phyloP scores from a whole-genome alignment of 1,140 invertebrate species.

The Anadara kagoshimensis region DNA sequence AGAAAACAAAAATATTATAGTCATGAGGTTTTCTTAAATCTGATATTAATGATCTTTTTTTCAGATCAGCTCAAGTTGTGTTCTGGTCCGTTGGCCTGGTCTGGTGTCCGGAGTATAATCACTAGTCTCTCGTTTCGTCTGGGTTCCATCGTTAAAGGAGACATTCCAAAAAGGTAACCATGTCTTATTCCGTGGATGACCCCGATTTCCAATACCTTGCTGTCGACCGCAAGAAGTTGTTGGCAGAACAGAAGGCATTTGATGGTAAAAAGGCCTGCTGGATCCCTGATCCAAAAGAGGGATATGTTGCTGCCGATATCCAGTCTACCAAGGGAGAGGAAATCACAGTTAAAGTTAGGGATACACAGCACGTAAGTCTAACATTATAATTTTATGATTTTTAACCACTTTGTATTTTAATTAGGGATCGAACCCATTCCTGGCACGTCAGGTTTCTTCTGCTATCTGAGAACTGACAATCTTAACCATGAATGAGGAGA shows the following conservation, averaged over 20 bases:
- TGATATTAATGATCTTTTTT: too few relatives aligned
- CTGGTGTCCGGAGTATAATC: too few relatives aligned
- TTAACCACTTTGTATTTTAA: neutral
- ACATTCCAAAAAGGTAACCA: too few relatives aligned
- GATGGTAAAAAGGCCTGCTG: slow-evolving; percentile 99
- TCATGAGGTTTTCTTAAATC: too few relatives aligned
- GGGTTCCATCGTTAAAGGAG: too few relatives aligned
- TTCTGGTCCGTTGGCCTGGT: too few relatives aligned
- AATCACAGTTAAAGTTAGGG: slow-evolving; percentile 85
- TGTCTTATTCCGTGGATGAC: slow-evolving; percentile 43
- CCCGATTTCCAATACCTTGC: slow-evolving; percentile 71
- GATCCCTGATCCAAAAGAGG: slow-evolving; percentile 98
- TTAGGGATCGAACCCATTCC: neutral
- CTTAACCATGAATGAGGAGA: neutral
- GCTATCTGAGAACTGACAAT: neutral
- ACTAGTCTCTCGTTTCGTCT: too few relatives aligned
- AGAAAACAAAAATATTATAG: too few relatives aligned
- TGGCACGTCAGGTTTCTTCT: neutral
- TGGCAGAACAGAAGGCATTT: slow-evolving; percentile 76
- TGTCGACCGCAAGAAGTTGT: slow-evolving; percentile 69
- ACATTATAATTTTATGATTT: neutral
- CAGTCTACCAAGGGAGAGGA: slow-evolving; percentile 98
- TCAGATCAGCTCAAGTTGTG: too few relatives aligned
- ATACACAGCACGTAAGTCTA: slow-evolving; percentile 21
- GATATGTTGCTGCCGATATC: slow-evolving; percentile 97